phyloP scores from a whole-genome alignment of 2,113 vertebrate species.

The Anhinga rufa region DNA sequence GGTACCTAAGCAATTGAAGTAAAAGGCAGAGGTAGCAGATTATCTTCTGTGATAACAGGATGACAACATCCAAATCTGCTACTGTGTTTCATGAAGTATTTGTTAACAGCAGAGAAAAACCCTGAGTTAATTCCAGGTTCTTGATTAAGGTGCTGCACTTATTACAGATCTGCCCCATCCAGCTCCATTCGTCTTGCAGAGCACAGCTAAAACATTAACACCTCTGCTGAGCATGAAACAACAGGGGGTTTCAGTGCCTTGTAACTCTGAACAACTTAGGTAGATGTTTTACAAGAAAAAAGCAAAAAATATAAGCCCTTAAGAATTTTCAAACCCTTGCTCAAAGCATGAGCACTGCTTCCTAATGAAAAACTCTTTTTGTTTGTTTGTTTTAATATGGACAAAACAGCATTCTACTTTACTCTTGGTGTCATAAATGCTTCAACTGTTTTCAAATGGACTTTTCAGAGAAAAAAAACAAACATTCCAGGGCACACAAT shows the following conservation, averaged over 20 bases:
- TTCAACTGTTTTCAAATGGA: not conserved
- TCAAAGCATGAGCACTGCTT: not conserved
- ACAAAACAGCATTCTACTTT: not conserved
- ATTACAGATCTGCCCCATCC: not conserved
- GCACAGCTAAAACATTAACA: not conserved
- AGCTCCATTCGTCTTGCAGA: not conserved
- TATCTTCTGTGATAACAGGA: not conserved
- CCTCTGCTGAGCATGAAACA: not conserved
- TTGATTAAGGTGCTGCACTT: not conserved
- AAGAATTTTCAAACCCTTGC: not conserved
- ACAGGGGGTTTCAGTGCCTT: not conserved
- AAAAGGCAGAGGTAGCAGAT: not conserved
- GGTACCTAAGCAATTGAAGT: not conserved
- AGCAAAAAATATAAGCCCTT: not conserved
- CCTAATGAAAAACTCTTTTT: not conserved
- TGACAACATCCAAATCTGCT: not conserved
- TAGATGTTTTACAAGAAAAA: not conserved
- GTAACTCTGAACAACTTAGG: not conserved
- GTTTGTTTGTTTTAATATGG: not conserved
- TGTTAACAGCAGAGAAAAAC: not conserved
- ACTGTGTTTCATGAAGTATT: not conserved
- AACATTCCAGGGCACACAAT: not conserved
- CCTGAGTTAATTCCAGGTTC: not conserved
- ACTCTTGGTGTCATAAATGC: not conserved
- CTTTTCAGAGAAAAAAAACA: accelerated